A percentile compares a stretch with the other conserved stretches of the same genome.
Conservation (phyloP, 2,113 vertebrate genomes). For the Aptenodytes forsteri region DNA sequence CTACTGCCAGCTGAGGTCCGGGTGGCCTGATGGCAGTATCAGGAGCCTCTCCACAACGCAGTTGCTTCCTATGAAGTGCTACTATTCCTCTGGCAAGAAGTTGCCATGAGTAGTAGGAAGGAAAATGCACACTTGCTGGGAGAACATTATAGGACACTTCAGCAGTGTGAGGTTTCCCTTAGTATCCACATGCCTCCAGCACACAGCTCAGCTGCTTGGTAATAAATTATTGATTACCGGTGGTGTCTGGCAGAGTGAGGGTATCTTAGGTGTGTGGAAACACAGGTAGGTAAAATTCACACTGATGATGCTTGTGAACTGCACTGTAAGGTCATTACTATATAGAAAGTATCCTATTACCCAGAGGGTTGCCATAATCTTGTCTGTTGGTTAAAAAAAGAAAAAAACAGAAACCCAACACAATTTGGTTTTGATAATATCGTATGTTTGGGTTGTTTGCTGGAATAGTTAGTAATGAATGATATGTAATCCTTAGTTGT, state of each 20-base stretch:
- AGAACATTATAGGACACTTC: not conserved
- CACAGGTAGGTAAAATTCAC: not conserved
- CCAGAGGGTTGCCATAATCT: not conserved
- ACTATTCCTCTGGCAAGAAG: not conserved
- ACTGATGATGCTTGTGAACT: not conserved
- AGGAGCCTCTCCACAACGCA: not conserved
- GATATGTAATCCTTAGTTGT: not conserved
- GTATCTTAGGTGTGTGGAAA: not conserved
- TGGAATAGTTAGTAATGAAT: not conserved
- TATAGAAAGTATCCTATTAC: not conserved
- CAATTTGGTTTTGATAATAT: not conserved
- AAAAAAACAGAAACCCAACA: not conserved
- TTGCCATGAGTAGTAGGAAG: not conserved
- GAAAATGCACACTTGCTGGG: not conserved
- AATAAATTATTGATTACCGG: not conserved
- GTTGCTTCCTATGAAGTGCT: not conserved
- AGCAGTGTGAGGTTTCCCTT: not conserved
- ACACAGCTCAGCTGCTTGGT: not conserved
- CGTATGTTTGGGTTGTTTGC: not conserved
- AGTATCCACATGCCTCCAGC: not conserved
- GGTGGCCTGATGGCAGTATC: not conserved
- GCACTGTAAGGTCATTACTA: not conserved
- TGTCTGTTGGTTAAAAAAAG: not conserved
- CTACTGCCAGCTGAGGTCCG: not conserved
- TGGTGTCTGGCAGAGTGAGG: not conserved